Percentiles rank a stretch among this genome's conserved stretches.
phyloP scores from a whole-genome alignment of 2,888 invertebrate genomes.

The Heliothis peltigera region DNA sequence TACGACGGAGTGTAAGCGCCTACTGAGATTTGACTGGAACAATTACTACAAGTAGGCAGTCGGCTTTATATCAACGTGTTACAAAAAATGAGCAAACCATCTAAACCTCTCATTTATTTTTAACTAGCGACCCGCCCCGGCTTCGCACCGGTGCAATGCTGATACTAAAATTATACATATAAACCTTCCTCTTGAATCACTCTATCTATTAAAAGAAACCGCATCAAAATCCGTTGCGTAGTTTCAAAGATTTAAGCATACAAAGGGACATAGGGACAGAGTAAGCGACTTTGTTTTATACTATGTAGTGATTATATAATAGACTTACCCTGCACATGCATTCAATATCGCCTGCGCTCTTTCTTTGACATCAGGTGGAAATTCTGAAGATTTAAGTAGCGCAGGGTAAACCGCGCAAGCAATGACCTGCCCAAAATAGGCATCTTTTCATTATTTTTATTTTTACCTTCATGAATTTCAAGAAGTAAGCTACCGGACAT shows the following conservation, averaged over 20 bases:
- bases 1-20: slow-evolving; percentile 97
- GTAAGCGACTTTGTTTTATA: no score
- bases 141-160: no score
- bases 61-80: not conserved
- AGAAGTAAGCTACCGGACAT: not conserved
- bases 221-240: no score
- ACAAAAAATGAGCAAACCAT: not conserved
- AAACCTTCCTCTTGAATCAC: no score
- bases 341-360: slow-evolving; percentile 92
- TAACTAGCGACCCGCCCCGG: no score
- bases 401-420: slow-evolving; percentile 94
- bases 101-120: no score
- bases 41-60: not conserved
- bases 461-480: not conserved
- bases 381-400: slow-evolving; percentile 92
- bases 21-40: slow-evolving; percentile 92
- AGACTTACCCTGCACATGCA: slow-evolving; percentile 89
- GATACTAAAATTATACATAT: no score
- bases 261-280: no score
- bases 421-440: slow-evolving; percentile 91
- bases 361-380: slow-evolving; percentile 95
- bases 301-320: not conserved
- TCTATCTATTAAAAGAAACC: no score
- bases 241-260: no score
- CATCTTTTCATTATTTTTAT: not conserved